Percentiles rank a stretch among this genome's conserved stretches.
phyloP scores from a whole-genome alignment of 2,113 vertebrate species.

The Parotia lawesii region DNA sequence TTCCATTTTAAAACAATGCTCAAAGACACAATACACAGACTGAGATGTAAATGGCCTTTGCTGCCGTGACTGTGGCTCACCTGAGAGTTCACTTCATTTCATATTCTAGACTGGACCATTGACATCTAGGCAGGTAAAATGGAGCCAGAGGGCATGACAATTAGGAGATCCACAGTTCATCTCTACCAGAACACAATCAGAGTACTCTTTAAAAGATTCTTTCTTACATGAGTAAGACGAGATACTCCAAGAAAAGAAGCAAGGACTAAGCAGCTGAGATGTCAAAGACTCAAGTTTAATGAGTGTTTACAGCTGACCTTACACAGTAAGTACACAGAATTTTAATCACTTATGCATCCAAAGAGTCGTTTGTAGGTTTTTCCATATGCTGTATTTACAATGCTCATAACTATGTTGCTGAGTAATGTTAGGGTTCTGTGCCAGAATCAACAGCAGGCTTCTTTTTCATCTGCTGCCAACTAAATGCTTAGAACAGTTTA shows the following conservation, averaged over 20 bases:
- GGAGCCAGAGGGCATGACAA: not conserved
- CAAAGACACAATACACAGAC: not conserved
- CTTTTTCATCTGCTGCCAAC: slow-evolving; percentile 49
- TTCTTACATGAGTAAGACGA: not conserved
- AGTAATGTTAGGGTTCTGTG: slow-evolving; percentile 1
- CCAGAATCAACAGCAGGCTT: slow-evolving; percentile 36
- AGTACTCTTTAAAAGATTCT: not conserved
- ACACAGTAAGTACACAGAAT: not conserved
- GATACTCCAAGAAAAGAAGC: not conserved
- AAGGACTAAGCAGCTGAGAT: not conserved
- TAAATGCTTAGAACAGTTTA: slow-evolving; percentile 16
- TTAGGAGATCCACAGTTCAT: not conserved
- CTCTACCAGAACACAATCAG: not conserved
- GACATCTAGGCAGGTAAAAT: not conserved
- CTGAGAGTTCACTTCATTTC: not conserved
- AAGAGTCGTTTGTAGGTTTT: not conserved
- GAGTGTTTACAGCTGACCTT: slow-evolving; percentile 24
- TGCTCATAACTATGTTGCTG: slow-evolving; percentile 20
- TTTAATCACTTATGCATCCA: slow-evolving; percentile 33
- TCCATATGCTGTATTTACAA: not conserved
- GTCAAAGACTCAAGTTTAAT: not conserved
- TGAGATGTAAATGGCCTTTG: not conserved
- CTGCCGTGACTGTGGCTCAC: not conserved
- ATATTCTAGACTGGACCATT: not conserved
- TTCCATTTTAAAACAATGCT: not conserved